These are phyloP conservation scores for Cartodere bifasciata DNA, from an alignment of 2,888 invertebrate species.

Conservation along the genomic window DNA sequence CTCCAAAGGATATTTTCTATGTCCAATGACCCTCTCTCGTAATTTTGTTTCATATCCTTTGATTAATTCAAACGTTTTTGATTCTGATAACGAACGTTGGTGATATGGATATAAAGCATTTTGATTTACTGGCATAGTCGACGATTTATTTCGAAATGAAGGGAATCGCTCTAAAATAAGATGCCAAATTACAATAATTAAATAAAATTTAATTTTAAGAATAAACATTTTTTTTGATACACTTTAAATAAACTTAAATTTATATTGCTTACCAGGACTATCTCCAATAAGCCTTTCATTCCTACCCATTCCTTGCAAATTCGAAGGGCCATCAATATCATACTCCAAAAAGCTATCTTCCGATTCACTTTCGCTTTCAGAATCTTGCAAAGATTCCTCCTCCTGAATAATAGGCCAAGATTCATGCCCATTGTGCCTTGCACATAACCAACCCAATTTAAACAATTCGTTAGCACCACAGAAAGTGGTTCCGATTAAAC, in stretches of 20 bases:
- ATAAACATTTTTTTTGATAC: too few relatives aligned
- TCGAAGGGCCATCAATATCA: conserved; percentile 8
- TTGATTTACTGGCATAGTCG: conserved; percentile 46
- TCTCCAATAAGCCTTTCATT: conserved; percentile 4
- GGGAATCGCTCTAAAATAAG: background rate
- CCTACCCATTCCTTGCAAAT: conserved; percentile 1
- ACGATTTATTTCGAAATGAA: conserved; percentile 8
- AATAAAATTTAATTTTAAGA: too few relatives aligned
- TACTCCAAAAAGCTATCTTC: conserved; percentile 16
- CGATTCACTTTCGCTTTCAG: conserved; percentile 21
- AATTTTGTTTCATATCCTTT: conserved; percentile 27
- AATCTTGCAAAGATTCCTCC: conserved; percentile 37
- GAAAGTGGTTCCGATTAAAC: conserved; percentile 71
- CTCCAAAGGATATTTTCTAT: too few relatives aligned
- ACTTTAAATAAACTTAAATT: too few relatives aligned
- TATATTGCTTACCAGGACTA: conserved; percentile 5
- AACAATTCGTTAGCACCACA: conserved; percentile 69
- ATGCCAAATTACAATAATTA: background rate
- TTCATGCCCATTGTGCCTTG: conserved; percentile 64
- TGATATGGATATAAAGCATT: conserved; percentile 39
- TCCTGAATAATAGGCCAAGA: conserved; percentile 64
- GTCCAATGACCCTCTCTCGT: conserved; percentile 10
- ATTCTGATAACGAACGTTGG: conserved; percentile 53
- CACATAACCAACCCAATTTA: conserved; percentile 63
- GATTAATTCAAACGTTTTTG: conserved; percentile 52